Evolutionary conservation across 2,797 vertebrate genomes (phyloP), one percentile per base, ranked within the genome.

Genomic region (Kryptopterus vitreolus): DNA sequence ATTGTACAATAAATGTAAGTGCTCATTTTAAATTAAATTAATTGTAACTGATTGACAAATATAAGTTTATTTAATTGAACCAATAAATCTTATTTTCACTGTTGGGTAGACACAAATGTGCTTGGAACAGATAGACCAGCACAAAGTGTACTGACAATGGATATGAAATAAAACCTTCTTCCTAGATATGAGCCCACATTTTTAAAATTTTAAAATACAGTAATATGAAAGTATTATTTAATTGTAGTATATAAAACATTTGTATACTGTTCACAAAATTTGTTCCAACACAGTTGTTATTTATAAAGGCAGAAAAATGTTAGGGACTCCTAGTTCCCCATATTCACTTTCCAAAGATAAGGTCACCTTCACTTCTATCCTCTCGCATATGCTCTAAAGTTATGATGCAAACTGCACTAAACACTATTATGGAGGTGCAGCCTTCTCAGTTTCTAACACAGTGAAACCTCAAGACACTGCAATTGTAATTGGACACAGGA

Each of bases 401-500:
- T n/a, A 20, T n/a, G 18, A 50, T 33, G 69, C 18, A 71, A 35
- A 50, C 66, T 26, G 16, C 16, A n/a, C 10, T 50, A 26, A 16
- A 63, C n/a, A 38, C 46, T 20, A 43, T 33, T 35, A 16, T 35
- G 22, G 50, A 31, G 33, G 59, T 29, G 31, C 29, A 50, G 26
- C 46, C 70, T 50, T 79, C 69, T 72, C 38, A n/a, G 55, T 52
- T 62, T 73, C 31, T 26, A 43, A 58, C n/a, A 52, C 78, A 53
- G 33, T 29, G 2, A 61, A 55, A 59, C 9, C 69, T 33, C 50
- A 71, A 50, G 33, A 80, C 24, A 22, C 38, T 59, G 50, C 53
- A 70, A 77, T 48, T 83, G 84, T 85, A 87, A 87, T 66, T 84
- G 50, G 82, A 87, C 83, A 86, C 77, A 80, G 52, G 61, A 86